Evolutionary conservation across 2,113 vertebrate species (phyloP).

Genomic region (Panthera leo): DNA sequence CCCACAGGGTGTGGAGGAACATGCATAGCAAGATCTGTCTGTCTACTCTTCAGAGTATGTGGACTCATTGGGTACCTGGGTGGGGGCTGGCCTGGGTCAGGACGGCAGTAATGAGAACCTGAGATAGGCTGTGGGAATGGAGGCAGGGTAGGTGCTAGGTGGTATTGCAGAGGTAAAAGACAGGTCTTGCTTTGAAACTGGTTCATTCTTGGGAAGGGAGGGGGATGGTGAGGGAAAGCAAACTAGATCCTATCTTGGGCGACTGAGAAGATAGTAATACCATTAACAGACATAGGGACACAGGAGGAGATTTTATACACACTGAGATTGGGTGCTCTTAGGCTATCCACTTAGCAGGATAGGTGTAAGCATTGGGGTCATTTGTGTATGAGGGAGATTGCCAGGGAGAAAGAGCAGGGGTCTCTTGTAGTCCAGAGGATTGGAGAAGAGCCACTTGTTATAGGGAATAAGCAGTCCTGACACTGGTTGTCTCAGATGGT

Average conservation of each 20-base stretch:
- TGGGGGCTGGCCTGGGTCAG: background rate
- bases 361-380: background rate
- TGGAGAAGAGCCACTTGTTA: constrained; percentile 2
- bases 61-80: background rate
- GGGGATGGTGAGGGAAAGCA: background rate
- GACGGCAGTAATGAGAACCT: background rate
- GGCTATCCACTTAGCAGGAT: background rate
- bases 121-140: background rate
- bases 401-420: background rate
- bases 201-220: constrained; percentile 2
- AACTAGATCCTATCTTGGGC: background rate
- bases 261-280: background rate
- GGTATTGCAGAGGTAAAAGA: background rate
- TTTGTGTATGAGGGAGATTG: background rate
- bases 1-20: background rate
- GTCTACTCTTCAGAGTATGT: background rate
- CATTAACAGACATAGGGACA: background rate
- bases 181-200: constrained; percentile 2
- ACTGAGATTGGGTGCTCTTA: constrained; percentile 2
- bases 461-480: background rate
- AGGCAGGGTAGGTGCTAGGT: background rate
- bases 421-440: background rate
- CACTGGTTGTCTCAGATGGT: background rate
- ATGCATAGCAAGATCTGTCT: background rate
- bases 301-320: background rate